These are phyloP conservation scores for Ethmia dodecea DNA, from an alignment of 2,888 invertebrate species.

Conservation along the genomic window DNA sequence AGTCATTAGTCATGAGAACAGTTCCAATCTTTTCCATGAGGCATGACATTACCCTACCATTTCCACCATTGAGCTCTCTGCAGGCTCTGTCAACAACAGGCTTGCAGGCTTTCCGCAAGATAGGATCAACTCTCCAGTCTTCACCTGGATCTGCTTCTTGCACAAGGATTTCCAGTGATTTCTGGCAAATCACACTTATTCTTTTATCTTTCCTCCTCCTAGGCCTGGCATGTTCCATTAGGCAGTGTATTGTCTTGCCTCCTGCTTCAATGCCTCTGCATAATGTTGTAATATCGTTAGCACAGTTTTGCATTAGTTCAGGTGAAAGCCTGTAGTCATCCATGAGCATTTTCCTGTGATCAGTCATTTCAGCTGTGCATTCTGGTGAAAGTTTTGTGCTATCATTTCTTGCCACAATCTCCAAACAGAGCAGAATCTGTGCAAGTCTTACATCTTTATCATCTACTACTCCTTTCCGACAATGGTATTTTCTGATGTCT, in stretches of 20 bases:
- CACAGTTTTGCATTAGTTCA: constrained; percentile 92
- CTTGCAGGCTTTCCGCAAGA: constrained; percentile 90
- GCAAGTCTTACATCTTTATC: constrained; percentile 91
- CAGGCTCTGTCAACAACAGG: constrained; percentile 90
- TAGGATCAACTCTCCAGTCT: constrained; percentile 96
- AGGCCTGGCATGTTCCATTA: constrained; percentile 91
- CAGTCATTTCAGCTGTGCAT: constrained; percentile 93
- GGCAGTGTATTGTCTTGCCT: constrained; percentile 95
- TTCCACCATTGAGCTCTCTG: constrained; percentile 83
- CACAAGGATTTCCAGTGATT: constrained; percentile 87
- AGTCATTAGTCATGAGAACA: constrained; percentile 89
- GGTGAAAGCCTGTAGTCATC: constrained; percentile 96
- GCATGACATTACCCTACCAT: constrained; percentile 93
- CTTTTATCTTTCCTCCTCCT: constrained; percentile 80
- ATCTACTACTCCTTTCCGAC: constrained; percentile 88
- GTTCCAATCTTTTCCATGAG: constrained; percentile 94
- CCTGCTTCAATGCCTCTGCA: constrained; percentile 88
- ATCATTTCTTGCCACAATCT: constrained; percentile 84
- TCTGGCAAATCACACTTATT: constrained; percentile 83
- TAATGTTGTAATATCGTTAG: constrained; percentile 86
- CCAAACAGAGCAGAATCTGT: constrained; percentile 94
- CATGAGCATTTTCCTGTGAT: constrained; percentile 94
- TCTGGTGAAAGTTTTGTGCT: constrained; percentile 84
- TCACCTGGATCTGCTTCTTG: constrained; percentile 95
- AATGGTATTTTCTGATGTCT: constrained; percentile 91